phyloP scores from a whole-genome alignment of 1,140 invertebrate species.

The Microvelia longipes region DNA sequence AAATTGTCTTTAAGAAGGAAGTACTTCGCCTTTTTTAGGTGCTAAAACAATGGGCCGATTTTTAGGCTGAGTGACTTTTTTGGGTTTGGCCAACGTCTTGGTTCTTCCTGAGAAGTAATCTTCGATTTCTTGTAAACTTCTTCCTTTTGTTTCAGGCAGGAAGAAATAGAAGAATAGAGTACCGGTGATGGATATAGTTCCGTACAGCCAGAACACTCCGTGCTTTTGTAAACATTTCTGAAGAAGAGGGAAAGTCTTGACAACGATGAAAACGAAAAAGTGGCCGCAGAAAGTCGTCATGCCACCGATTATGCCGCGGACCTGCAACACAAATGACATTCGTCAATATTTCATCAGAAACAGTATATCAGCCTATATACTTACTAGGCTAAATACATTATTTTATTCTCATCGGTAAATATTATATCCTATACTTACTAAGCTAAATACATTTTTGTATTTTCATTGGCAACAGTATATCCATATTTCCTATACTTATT shows the following conservation, averaged over 20 bases:
- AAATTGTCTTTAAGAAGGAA: conserved; percentile 12
- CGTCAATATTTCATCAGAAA: too few relatives aligned
- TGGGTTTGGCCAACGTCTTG: conserved; percentile 23
- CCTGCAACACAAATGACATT: conserved; percentile 29
- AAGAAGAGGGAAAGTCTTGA: conserved; percentile 47
- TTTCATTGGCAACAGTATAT: too few relatives aligned
- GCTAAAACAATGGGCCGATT: conserved; percentile 13
- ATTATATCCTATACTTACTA: too few relatives aligned
- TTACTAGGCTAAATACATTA: too few relatives aligned
- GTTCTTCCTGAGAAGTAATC: conserved; percentile 44
- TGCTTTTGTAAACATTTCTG: conserved; percentile 35
- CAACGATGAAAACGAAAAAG: conserved; percentile 45
- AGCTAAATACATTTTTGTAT: too few relatives aligned
- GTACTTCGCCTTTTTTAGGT: conserved; percentile 12
- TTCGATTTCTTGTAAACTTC: conserved; percentile 59
- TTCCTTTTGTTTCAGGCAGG: conserved; percentile 67
- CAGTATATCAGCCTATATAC: too few relatives aligned
- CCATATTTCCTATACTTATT: too few relatives aligned
- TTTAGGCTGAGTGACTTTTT: conserved; percentile 6
- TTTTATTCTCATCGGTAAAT: too few relatives aligned
- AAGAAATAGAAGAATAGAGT: conserved; percentile 42
- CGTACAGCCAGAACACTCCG: conserved; percentile 46
- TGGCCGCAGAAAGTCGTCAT: conserved; percentile 48
- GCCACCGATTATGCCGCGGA: conserved; percentile 47
- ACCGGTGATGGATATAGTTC: conserved; percentile 38